Evolutionary conservation across 2,113 vertebrate genomes (phyloP).

Genomic region (Asarcornis scutulata): DNA sequence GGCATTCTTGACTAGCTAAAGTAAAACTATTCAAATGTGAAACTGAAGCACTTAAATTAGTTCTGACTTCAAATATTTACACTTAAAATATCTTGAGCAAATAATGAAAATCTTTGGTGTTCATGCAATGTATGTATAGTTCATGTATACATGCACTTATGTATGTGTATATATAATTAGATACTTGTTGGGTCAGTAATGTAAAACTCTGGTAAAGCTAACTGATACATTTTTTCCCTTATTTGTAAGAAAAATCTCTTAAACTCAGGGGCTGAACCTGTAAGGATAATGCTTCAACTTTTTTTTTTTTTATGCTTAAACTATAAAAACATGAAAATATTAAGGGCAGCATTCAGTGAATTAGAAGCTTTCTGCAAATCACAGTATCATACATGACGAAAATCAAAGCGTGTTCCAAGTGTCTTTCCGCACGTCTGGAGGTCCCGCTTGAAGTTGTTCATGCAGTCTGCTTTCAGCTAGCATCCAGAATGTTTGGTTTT

Average conservation of each 20-base stretch:
- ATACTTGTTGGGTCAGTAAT: background rate
- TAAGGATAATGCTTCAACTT: background rate
- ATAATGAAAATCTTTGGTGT: background rate
- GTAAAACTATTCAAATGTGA: background rate
- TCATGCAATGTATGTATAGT: background rate
- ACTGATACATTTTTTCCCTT: background rate
- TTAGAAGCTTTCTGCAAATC: too few relatives aligned
- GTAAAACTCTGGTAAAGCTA: background rate
- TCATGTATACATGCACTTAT: too few relatives aligned
- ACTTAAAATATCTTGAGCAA: background rate
- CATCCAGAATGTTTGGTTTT: background rate
- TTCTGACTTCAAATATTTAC: background rate
- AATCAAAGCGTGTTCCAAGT: background rate
- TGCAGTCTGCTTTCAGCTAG: background rate
- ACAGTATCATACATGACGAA: too few relatives aligned
- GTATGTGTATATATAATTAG: background rate
- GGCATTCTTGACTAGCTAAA: slow-evolving; percentile 2
- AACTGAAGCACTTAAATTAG: background rate
- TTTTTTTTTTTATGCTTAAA: background rate
- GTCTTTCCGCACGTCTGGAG: background rate
- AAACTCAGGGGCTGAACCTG: background rate
- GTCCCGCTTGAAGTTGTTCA: background rate
- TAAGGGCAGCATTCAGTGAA: background rate
- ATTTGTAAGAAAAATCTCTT: background rate
- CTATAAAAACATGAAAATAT: background rate